Evolutionary conservation across 64 coral and sea anemone species (phyloP).

Genomic region (Stylophora pistillata): DNA sequence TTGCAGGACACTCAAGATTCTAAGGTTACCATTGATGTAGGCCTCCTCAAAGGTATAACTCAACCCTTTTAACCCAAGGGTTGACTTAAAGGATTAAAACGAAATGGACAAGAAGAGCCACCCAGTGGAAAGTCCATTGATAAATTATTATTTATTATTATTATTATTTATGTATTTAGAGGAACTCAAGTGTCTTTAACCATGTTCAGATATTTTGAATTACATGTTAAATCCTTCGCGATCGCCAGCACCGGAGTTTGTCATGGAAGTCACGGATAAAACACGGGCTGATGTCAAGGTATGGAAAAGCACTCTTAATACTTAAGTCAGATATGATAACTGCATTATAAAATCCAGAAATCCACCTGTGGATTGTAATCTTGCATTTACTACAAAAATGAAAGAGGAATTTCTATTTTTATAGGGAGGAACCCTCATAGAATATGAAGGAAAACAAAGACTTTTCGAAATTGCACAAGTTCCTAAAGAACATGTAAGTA

Average conservation of each 20-base stretch:
- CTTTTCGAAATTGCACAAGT: conserved; percentile 99
- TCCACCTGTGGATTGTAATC: too few relatives aligned
- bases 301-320: neutral
- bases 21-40: too few relatives aligned
- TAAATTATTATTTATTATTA: neutral
- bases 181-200: neutral
- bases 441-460: conserved; percentile 82
- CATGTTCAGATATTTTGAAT: conserved; percentile 79
- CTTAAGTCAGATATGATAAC: too few relatives aligned
- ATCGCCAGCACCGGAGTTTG: conserved; percentile 68
- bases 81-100: too few relatives aligned
- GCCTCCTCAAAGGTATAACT: too few relatives aligned
- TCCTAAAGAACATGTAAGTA: conserved; percentile 91
- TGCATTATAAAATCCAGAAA: too few relatives aligned
- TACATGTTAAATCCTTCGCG: conserved; percentile 70
- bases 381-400: neutral
- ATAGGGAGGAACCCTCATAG: conserved; percentile 96
- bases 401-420: neutral
- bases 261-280: conserved; percentile 99
- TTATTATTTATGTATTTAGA: neutral
- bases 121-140: too few relatives aligned
- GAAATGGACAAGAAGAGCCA: too few relatives aligned
- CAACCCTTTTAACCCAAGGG: too few relatives aligned
- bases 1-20: too few relatives aligned
- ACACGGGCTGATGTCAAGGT: conserved; percentile 99